Base-by-base conservation (phyloP, 2,797 vertebrate species). In the Sphaeramia orbicularis region DNA sequence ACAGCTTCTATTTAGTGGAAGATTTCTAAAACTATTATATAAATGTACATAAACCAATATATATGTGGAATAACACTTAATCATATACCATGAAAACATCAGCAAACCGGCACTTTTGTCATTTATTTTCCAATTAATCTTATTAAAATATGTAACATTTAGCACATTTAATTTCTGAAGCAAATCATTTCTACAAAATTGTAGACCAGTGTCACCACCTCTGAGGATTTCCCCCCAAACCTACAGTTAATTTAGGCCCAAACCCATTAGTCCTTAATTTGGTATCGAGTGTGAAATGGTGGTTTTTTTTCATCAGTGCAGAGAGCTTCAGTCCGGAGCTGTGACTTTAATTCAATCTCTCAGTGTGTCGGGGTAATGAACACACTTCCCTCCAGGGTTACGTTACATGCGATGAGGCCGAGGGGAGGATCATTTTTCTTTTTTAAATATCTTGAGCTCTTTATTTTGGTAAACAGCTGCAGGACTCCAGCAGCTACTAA, bases 401-500 rank as follows among this genome's bases (percentile, higher is more conserved):
- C 0, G 5, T 86, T 83, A 65, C 86, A 55, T 63, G 37, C 41
- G 38, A 69, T 65, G 69, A 71, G 51, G 80, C 68, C 65, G 21
- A 49, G 16, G 47, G 53, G 44, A 14, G 65, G 81, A 82, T 86
- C 71, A 10, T 58, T 73, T 87, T 80, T 54, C 75, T 70, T 41
- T 80, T 84, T 79, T 66, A 79, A 85, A 85, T 79, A 86, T 83
- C 84, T 76, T 43, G 8, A 53, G 64, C 56, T 61, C 54, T 85
- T 73, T 50, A 78, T 76, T 83, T 80, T 59, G 71, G 71, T 69
- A 40, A 70, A 75, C 86, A 78, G 82, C 82, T 86, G 80, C 75
- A 11, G 47, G 19, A 50, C 24, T 27, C 56, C 45, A 7, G 40
- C 16, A 48, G 43, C 44, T 48, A 71, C 48, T 9, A 36, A 50